A percentile compares a stretch with the other conserved stretches of the same genome.
Evolutionary conservation across 2,113 vertebrate genomes (phyloP).

Genomic region (Catharus minimus): DNA sequence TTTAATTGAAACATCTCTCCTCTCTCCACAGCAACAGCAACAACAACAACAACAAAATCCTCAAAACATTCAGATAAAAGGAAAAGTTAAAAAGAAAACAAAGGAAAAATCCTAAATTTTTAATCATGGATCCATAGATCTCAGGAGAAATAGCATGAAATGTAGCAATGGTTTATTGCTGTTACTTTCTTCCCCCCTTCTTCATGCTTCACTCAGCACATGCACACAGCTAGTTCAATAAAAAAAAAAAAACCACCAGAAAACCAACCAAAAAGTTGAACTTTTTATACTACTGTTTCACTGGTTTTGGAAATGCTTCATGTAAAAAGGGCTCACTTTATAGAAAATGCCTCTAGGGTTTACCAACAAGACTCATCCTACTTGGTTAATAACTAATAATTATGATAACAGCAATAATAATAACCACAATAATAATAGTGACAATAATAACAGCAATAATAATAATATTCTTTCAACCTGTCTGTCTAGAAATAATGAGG

Average conservation of each 20-base stretch:
- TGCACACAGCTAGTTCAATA: background rate
- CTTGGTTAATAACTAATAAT: background rate
- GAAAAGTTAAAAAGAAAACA: background rate
- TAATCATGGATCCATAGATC: background rate
- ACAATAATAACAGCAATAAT: background rate
- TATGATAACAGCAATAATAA: background rate
- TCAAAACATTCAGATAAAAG: fast-evolving
- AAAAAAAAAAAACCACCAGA: fast-evolving
- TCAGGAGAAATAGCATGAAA: background rate
- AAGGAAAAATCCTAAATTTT: background rate
- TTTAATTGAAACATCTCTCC: background rate
- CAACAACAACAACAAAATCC: background rate
- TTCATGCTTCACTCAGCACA: background rate
- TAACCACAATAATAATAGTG: background rate
- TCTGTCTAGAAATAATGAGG: background rate
- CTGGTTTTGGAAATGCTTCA: background rate
- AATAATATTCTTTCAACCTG: background rate
- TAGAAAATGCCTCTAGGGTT: background rate
- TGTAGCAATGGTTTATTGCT: background rate
- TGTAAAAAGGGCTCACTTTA: background rate
- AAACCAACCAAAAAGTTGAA: background rate
- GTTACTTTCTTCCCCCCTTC: background rate
- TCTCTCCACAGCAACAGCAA: too few species aligned
- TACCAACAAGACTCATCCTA: background rate
- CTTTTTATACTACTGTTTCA: background rate